A percentile compares a stretch with the other conserved stretches of the same genome.
phyloP scores from a whole-genome alignment of 1,140 invertebrate species.

The Drepana arcuata region DNA sequence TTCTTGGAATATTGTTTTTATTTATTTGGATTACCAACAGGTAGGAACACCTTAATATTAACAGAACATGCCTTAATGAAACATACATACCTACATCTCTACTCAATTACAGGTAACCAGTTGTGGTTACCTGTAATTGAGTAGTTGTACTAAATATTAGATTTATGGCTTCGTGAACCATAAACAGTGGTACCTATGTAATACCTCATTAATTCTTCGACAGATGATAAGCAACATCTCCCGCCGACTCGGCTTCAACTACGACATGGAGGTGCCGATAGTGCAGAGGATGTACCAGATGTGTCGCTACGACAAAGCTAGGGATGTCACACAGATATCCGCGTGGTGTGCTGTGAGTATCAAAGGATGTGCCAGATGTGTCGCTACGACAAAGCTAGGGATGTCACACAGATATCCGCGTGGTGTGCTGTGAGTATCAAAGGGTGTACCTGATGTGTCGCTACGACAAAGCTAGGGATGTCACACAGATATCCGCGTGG shows the following conservation, averaged over 20 bases:
- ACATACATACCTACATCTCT: no score
- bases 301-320: slow-evolving; percentile 82
- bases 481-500: slow-evolving; percentile 77
- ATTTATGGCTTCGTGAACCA: not conserved
- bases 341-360: slow-evolving; percentile 79
- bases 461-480: slow-evolving; percentile 79
- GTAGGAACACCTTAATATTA: not conserved
- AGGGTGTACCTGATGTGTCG: slow-evolving; percentile 81
- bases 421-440: slow-evolving; percentile 78
- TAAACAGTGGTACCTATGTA: not conserved
- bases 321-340: slow-evolving; percentile 74
- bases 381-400: slow-evolving; percentile 80
- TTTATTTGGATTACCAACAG: not conserved
- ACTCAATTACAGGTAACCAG: no score
- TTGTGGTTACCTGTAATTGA: no score
- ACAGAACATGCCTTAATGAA: no score
- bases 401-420: slow-evolving; percentile 73
- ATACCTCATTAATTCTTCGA: not conserved
- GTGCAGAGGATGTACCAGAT: slow-evolving; percentile 77
- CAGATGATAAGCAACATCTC: slow-evolving; percentile 73
- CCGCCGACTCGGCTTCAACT: slow-evolving; percentile 72
- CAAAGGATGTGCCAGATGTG: slow-evolving; percentile 81
- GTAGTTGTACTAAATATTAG: not conserved
- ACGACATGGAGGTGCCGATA: slow-evolving; percentile 62
- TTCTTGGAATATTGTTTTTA: no score